A percentile compares a stretch with the other conserved stretches of the same genome.
Conservation (phyloP, 2,113 vertebrate genomes). For the Procavia capensis region DNA sequence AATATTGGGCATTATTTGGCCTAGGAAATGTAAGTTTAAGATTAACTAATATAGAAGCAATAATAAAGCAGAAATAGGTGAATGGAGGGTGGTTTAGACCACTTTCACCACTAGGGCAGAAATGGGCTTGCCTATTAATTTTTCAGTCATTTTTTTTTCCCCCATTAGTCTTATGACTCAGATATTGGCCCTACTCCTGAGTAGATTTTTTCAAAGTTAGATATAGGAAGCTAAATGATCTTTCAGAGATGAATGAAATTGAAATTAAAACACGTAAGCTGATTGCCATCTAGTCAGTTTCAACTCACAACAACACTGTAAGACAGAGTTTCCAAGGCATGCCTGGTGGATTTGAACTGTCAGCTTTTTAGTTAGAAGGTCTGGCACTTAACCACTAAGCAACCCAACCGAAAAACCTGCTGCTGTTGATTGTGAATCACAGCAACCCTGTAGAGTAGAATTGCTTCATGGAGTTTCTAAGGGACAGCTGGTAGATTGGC, state of each 20-base stretch:
- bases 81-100: background rate
- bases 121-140: background rate
- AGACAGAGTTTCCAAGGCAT: too few species aligned
- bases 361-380: too few species aligned
- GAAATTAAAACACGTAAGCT: too few species aligned
- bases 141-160: background rate
- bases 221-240: background rate
- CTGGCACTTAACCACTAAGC: too few species aligned
- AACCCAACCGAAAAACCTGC: too few species aligned
- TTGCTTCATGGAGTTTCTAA: too few species aligned
- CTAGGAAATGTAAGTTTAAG: background rate
- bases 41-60: background rate
- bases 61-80: background rate
- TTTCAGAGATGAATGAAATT: constrained; percentile 45
- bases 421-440: too few species aligned
- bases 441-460: too few species aligned
- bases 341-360: too few species aligned
- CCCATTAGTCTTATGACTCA: background rate
- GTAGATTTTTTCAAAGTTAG: background rate
- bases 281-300: too few species aligned
- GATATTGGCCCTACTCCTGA: background rate
- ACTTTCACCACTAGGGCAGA: background rate
- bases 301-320: too few species aligned
- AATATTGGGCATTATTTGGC: background rate
- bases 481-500: too few species aligned